phyloP scores from a whole-genome alignment of 2,113 vertebrate species.

The Bolborhynchus lineola region DNA sequence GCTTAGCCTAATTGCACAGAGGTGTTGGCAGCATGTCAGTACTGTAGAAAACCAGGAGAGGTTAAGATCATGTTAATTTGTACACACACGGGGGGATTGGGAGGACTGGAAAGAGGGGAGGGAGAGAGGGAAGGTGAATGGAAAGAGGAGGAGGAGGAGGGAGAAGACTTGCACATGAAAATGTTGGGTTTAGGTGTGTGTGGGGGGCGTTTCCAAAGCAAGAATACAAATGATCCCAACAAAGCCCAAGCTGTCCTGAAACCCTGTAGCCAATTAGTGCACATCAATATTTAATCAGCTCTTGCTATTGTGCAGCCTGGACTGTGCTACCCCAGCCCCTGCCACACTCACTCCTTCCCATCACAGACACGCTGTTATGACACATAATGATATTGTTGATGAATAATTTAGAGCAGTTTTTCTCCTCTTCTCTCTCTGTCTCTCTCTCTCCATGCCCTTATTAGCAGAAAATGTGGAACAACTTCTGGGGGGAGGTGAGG shows the following conservation, averaged over 20 bases:
- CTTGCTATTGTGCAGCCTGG: conserved; percentile 82
- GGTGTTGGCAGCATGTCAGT: conserved; percentile 38
- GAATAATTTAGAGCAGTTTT: conserved; percentile 86
- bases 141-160: conserved; percentile 13
- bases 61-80: conserved; percentile 82
- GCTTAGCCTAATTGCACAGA: conserved; percentile 5
- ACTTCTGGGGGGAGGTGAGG: conserved; percentile 34
- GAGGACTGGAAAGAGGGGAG: conserved; percentile 7
- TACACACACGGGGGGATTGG: conserved; percentile 77
- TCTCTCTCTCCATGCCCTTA: conserved; percentile 63
- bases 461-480: conserved; percentile 70
- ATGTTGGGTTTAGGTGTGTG: conserved; percentile 69
- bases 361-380: conserved; percentile 91
- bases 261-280: conserved; percentile 97
- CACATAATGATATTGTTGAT: conserved; percentile 97
- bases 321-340: conserved; percentile 77
- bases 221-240: conserved; percentile 86
- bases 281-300: conserved; percentile 95
- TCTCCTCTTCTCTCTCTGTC: conserved; percentile 52
- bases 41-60: conserved; percentile 22
- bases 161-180: conserved; percentile 75
- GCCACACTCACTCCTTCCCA: conserved; percentile 71
- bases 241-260: conserved; percentile 90
- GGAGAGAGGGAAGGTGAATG: not conserved
- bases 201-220: conserved; percentile 80